These are phyloP conservation scores for Clitarchus hookeri DNA, from an alignment of 2,888 invertebrate genomes.

Conservation along the genomic window DNA sequence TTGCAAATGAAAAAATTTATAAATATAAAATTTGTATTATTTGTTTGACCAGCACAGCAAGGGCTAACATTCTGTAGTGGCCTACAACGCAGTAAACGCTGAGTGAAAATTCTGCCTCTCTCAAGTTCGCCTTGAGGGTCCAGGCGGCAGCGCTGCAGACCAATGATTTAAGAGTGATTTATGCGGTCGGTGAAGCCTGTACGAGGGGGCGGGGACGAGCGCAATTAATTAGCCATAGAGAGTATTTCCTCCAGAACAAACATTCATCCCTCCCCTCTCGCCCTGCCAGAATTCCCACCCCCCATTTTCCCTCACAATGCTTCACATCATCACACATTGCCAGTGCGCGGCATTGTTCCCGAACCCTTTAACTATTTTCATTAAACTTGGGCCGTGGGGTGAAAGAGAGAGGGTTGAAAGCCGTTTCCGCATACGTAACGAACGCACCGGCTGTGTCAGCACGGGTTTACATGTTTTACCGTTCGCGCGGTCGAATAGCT, in stretches of 20 bases:
- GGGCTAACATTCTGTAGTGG: too few species aligned
- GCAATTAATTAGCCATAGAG: conserved; percentile 40
- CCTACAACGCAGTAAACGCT: too few species aligned
- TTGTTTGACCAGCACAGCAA: too few species aligned
- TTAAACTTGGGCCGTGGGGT: not conserved
- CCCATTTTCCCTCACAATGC: not conserved
- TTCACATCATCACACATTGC: not conserved
- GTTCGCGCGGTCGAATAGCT: not conserved
- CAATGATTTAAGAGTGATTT: conserved; percentile 36
- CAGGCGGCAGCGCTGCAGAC: not conserved
- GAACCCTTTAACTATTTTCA: conserved; percentile 22
- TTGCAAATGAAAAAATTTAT: too few species aligned
- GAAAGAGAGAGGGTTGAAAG: not conserved
- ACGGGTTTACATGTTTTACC: too few species aligned
- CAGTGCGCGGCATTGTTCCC: conserved; percentile 6
- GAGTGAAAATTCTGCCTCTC: not conserved
- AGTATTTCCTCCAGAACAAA: conserved; percentile 36
- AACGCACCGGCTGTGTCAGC: not conserved
- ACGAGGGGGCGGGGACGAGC: conserved; percentile 26
- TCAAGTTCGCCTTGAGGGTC: not conserved
- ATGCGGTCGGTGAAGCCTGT: conserved; percentile 7
- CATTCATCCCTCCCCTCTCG: conserved; percentile 21
- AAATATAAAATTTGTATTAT: too few species aligned
- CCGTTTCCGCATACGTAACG: conserved; percentile 4
- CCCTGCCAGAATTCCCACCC: not conserved